Evolutionary conservation across 2,888 invertebrate genomes (phyloP), one percentile per base, ranked within the genome.

Genomic region (Reticulitermes lucifugus): DNA sequence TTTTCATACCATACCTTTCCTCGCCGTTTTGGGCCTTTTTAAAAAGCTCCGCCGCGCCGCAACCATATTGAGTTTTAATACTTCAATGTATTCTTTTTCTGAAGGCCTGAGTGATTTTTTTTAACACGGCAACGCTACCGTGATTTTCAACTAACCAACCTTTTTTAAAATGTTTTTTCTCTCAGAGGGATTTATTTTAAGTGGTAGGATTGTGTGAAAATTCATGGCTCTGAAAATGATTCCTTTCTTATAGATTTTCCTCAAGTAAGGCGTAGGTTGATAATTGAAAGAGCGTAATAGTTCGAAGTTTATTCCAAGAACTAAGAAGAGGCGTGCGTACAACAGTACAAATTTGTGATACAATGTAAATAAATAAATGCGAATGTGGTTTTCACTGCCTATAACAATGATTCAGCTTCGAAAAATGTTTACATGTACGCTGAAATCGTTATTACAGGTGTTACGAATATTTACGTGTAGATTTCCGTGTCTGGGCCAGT

Each of bases 41-140:
- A 73, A 73, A 73, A 80, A 80, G 80, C 60, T 81, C 43, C 70
- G 43, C 79, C 70, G 41, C n/a, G 41, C 46, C 79, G 79, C 65
- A 84, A 84, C 60, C 65, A 60, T 84, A 84, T 84, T 84, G 84
- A 60, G 84, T 65, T 81, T 81, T 81, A 81, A 81, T 46, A 70
- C 70, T 65, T 73, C 73, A 41, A 73, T 73, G 4, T 41, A 41
- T 73, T 73, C 73, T 73, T 73, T 71, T 71, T 41, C 73, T 41
- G 35, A 41, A 73, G 73, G 81, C 65, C 81, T 81, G 60, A 81
- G 60, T 60, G 81, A 51, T 55, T 80, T 80, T 80, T 80, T 80
- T 21, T 80, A 29, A 35, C 59, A 41, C 55, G 55, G 22, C 21
- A 59, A 60, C 1, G 79, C 29, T 14, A 46, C 22, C 25, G 46